Evolutionary conservation across 2,888 invertebrate species (phyloP).

Genomic region (Abrostola tripartita): DNA sequence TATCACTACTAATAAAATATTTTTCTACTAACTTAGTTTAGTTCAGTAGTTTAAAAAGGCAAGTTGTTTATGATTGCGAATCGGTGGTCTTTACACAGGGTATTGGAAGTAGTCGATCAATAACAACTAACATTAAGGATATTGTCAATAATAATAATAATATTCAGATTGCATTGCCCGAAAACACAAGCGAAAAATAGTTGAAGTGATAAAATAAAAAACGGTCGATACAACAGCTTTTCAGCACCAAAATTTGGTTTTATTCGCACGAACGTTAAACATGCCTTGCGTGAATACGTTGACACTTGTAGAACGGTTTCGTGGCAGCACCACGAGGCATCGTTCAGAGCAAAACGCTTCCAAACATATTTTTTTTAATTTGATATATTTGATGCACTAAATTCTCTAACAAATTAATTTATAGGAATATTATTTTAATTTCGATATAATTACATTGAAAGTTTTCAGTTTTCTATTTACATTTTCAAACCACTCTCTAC

Average conservation of each 20-base stretch:
- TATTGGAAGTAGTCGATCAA: slow-evolving; percentile 7
- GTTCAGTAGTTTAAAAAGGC: neutral
- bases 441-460: slow-evolving; percentile 4
- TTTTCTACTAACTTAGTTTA: neutral
- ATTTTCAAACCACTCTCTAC: slow-evolving; percentile 23
- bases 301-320: too few relatives aligned
- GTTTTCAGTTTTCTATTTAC: slow-evolving; percentile 8
- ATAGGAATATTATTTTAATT: slow-evolving; percentile 6
- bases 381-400: neutral
- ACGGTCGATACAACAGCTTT: too few relatives aligned
- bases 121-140: slow-evolving; percentile 3
- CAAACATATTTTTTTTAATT: too few relatives aligned
- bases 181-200: neutral
- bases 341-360: too few relatives aligned
- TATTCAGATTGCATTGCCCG: slow-evolving; percentile 17
- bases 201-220: too few relatives aligned
- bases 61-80: slow-evolving; percentile 30
- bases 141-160: neutral
- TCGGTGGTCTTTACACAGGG: slow-evolving; percentile 44
- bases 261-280: too few relatives aligned
- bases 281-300: too few relatives aligned
- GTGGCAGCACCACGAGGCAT: too few relatives aligned
- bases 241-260: too few relatives aligned
- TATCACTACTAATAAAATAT: neutral
- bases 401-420: neutral